These are phyloP conservation scores for Dryocosmus kuriphilus DNA, from an alignment of 2,888 invertebrate species.

Conservation along the genomic window DNA sequence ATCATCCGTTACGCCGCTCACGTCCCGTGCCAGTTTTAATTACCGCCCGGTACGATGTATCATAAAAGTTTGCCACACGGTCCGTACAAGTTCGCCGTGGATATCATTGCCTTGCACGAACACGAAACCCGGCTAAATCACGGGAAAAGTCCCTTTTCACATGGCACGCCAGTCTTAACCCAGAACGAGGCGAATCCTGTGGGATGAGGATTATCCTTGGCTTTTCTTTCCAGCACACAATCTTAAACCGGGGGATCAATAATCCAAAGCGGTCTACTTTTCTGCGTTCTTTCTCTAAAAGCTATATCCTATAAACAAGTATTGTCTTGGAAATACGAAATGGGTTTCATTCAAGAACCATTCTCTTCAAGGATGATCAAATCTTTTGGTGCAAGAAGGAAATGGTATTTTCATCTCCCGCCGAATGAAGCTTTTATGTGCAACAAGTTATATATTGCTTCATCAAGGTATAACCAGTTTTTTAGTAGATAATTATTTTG, in stretches of 20 bases:
- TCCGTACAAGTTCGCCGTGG: slow-evolving; percentile 20
- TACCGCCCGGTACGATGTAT: slow-evolving; percentile 45
- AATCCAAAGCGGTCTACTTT: slow-evolving; percentile 39
- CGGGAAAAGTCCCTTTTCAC: slow-evolving; percentile 29
- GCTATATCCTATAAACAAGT: slow-evolving; percentile 41
- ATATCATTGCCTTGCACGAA: slow-evolving; percentile 38
- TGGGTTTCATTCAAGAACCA: slow-evolving; percentile 38
- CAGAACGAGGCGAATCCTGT: slow-evolving; percentile 26
- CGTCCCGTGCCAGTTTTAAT: slow-evolving; percentile 48
- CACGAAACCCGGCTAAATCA: slow-evolving; percentile 46
- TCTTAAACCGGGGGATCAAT: slow-evolving; percentile 36
- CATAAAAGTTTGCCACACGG: slow-evolving; percentile 43
- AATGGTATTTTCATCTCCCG: slow-evolving; percentile 24
- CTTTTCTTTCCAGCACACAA: slow-evolving; percentile 36
- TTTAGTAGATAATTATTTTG: neutral
- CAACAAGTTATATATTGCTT: slow-evolving; percentile 28
- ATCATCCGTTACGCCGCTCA: slow-evolving; percentile 44
- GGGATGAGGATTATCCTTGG: slow-evolving; percentile 37
- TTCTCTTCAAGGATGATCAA: slow-evolving; percentile 36
- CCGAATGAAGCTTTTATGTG: slow-evolving; percentile 23
- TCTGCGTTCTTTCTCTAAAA: slow-evolving; percentile 28
- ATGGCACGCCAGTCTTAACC: slow-evolving; percentile 25
- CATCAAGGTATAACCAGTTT: slow-evolving; percentile 6
- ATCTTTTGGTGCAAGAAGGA: slow-evolving; percentile 21
- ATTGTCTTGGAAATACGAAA: slow-evolving; percentile 32